These are phyloP conservation scores for Prionchulus punctatus DNA, from an alignment of 2,888 invertebrate species.

Conservation along the genomic window DNA sequence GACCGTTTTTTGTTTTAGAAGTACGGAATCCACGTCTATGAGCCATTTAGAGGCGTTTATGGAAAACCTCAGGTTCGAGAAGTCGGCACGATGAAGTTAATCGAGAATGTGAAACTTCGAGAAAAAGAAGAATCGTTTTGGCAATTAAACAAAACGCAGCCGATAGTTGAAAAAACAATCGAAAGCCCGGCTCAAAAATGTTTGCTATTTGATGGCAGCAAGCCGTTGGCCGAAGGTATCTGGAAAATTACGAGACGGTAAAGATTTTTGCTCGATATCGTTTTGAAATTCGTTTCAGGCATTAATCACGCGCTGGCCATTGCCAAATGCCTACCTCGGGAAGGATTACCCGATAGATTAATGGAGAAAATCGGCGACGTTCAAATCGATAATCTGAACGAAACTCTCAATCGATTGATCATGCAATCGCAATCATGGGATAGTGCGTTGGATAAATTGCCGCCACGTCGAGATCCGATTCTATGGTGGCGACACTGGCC, in stretches of 20 bases:
- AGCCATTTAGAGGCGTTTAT: too few relatives aligned
- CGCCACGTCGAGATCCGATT: constrained; percentile 51
- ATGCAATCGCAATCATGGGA: constrained; percentile 43
- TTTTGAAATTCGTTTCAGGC: background rate
- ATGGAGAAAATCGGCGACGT: constrained; percentile 19
- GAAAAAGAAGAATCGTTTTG: too few relatives aligned
- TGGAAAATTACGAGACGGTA: too few relatives aligned
- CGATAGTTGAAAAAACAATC: too few relatives aligned
- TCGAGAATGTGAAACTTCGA: too few relatives aligned
- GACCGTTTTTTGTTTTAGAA: too few relatives aligned
- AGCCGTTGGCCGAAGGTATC: background rate
- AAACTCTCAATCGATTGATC: constrained; percentile 22
- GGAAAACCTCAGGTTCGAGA: too few relatives aligned
- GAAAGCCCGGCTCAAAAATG: too few relatives aligned
- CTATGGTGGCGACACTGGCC: constrained; percentile 56
- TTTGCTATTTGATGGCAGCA: background rate
- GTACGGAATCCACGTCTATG: too few relatives aligned
- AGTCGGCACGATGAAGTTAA: too few relatives aligned
- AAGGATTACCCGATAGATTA: constrained; percentile 17
- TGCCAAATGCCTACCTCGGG: background rate
- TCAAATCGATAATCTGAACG: constrained; percentile 16
- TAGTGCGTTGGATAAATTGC: constrained; percentile 58
- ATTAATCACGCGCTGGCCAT: constrained; percentile 2
- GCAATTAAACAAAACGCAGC: too few relatives aligned
- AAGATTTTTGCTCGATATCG: too few relatives aligned